Evolutionary conservation across 2,113 vertebrate species (phyloP), one percentile per base, ranked within the genome.

Genomic region (Xiphophorus maculatus): DNA sequence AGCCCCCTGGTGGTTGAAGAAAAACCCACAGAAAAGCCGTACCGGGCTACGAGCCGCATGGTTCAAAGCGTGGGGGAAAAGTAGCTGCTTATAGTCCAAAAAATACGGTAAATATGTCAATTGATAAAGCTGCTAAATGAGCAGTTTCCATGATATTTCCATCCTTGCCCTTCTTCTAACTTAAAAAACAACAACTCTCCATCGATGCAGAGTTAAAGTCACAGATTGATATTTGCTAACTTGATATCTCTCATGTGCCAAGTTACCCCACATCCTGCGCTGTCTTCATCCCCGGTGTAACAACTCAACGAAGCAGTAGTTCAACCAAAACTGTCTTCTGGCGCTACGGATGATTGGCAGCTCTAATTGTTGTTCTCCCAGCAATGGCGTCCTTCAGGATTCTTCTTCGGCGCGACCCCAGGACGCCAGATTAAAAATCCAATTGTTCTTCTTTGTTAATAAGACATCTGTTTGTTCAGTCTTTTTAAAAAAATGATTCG

Each of bases 271-370:
- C n/a, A 54, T 84, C 78, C 54, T 35, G 7, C 63, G 54, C 71
- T 37, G 37, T 71, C 65, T 48, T 2, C 35, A 67, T 67, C 27
- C 42, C 30, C 32, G 10, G 48, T 77, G 60, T 44, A 76, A 63
- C 76, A 42, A 30, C 66, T 61, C 19, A 10, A 42, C 19, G 5
- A 77, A 73, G 78, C 66, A 76, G 63, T 82, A 80, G 79, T 69
- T 76, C 79, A 77, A 85, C 69, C 75, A 73, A 76, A 85, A 66
- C 33, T 76, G 67, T 85, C 77, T 77, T 81, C 74, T 90, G 84
- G 76, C 90, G 85, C 84, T 90, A 79, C 80, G 63, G 28, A 48
- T 91, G 90, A 93, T 70, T 88, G 92, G 82, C 90, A 86, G 84
- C 82, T 91, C 74, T 90, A 91, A 91, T 92, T 91, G 84, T 84